Base-by-base conservation (phyloP, 2,888 invertebrate genomes). In the Neoscelio sp. region DNA sequence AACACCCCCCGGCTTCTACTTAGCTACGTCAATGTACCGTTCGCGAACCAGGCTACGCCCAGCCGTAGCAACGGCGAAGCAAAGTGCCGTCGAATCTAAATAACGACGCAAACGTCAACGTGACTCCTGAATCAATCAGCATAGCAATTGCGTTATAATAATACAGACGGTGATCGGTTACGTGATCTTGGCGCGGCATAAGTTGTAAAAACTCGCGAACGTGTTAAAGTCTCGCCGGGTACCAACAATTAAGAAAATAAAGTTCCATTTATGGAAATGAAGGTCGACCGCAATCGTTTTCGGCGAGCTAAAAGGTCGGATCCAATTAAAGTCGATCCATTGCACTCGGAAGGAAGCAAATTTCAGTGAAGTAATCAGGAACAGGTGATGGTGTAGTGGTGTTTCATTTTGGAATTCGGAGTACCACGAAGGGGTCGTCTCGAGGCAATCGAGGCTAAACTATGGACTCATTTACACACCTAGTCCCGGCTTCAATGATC, bases 401-500 rank as follows among this genome's bases (percentile, higher is more conserved):
- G 50, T 74, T 35, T 78, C 68, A 50, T 71, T 73, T 35, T 60
- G 83, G 4, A 85, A 82, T 84, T 84, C 82, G 84, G 84, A 82
- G 83, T 81, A 81, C 84, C 84, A 83, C 85, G 85, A 84, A 86
- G 82, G 85, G 87, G 83, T 87, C 86, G 85, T 86, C 87, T 86
- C 81, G 79, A 86, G 84, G 88, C 88, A 87, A 89, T 89, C 85
- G 87, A 30, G 84, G 85, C 86, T 88, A 88, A 89, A 89, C 87
- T 88, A 87, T 86, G 84, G 86, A 86, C 87, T 89, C 89, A 89
- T 89, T 89, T 89, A 87, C 88, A 89, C 89, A 87, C 87, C 87
- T 87, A 87, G 88, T 82, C 82, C 42, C 54, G n/a, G 83, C 84
- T 86, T 83, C 85, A 82, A 82, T 81, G 77, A 76, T 76, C 74